These are phyloP conservation scores for Oxystoma pomonae DNA, from an alignment of 2,888 invertebrate genomes.

Conservation along the genomic window DNA sequence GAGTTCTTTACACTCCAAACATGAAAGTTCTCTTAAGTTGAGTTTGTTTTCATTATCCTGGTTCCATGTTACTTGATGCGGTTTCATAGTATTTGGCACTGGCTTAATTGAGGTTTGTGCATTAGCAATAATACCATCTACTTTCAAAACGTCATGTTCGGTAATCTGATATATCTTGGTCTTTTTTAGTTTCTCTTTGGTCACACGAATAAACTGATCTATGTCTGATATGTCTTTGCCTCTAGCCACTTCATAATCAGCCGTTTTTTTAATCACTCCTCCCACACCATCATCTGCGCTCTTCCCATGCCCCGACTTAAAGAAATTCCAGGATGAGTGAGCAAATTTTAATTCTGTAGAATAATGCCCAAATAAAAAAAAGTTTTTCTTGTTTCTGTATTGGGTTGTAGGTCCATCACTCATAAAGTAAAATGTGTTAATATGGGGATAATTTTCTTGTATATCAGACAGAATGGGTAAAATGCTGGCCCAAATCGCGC, in stretches of 20 bases:
- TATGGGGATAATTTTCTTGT: not conserved
- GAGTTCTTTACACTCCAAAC: too few species aligned
- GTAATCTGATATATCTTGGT: too few species aligned
- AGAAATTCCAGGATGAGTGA: not conserved
- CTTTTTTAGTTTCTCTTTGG: too few species aligned
- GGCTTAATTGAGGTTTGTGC: too few species aligned
- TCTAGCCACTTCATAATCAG: not conserved
- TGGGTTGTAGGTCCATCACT: not conserved
- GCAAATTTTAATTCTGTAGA: not conserved
- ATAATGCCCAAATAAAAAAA: not conserved
- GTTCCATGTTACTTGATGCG: too few species aligned
- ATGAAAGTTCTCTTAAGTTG: too few species aligned
- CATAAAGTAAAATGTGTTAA: not conserved
- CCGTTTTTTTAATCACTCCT: not conserved
- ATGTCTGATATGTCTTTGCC: not conserved
- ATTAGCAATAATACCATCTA: too few species aligned
- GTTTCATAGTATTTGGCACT: too few species aligned
- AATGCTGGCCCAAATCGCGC: not conserved
- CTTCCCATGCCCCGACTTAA: not conserved
- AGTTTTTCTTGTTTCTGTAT: not conserved
- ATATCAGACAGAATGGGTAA: not conserved
- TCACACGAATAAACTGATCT: not conserved
- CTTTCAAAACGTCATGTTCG: too few species aligned
- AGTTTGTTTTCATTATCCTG: too few species aligned
- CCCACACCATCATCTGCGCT: not conserved